Evolutionary conservation across 2,113 vertebrate species (phyloP).

Genomic region (Anoura caudifer): DNA sequence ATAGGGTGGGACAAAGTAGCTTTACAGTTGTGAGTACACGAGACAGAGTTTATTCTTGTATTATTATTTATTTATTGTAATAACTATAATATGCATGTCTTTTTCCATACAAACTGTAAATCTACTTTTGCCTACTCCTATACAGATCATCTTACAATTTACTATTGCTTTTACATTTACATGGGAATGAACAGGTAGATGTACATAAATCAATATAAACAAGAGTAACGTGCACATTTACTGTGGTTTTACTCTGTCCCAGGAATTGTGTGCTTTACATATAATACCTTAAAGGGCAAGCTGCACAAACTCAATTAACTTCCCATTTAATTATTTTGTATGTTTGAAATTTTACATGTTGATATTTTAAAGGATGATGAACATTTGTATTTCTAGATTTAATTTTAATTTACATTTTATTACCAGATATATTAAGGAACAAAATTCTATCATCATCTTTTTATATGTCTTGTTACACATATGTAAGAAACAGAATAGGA

Average conservation of each 20-base stretch:
- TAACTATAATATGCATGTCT: neutral
- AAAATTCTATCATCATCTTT: neutral
- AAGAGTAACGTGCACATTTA: neutral
- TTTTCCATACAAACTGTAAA: neutral
- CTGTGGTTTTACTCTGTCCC: neutral
- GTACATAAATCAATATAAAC: neutral
- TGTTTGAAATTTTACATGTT: neutral
- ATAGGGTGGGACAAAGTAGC: neutral
- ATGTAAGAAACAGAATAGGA: neutral
- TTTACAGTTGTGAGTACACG: neutral
- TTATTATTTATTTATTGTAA: neutral
- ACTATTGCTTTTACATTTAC: neutral
- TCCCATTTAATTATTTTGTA: neutral
- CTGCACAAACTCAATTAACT: neutral
- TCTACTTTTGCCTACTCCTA: neutral
- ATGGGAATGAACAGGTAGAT: neutral
- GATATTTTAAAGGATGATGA: neutral
- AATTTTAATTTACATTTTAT: conserved; percentile 1
- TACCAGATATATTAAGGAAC: neutral
- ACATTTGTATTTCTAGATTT: neutral
- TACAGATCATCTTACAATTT: neutral
- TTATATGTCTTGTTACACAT: neutral
- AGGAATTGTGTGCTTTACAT: neutral
- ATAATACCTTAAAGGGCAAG: neutral
- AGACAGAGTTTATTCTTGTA: neutral